phyloP scores from a whole-genome alignment of 1,140 invertebrate genomes.

The Cyclina sinensis region DNA sequence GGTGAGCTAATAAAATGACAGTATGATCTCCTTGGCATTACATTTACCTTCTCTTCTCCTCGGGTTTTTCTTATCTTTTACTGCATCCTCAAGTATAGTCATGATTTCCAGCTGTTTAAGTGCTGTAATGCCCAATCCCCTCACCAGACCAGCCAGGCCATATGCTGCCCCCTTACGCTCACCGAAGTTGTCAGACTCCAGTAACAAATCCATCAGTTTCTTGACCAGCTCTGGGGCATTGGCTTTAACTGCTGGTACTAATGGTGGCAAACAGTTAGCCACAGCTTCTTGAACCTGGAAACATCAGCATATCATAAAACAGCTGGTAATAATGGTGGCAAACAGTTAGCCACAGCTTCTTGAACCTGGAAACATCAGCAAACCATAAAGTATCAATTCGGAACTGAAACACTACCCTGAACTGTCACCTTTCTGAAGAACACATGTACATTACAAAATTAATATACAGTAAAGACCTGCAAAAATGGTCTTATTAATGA shows the following conservation, averaged over 20 bases:
- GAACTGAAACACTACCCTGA: too few relatives aligned
- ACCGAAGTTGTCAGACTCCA: constrained; percentile 98
- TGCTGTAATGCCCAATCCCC: constrained; percentile 98
- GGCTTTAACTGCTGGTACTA: constrained; percentile 96
- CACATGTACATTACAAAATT: too few relatives aligned
- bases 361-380: constrained; percentile 91
- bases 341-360: constrained; percentile 98
- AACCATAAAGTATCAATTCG: too few relatives aligned
- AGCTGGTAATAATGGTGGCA: constrained; percentile 96
- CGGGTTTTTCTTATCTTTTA: constrained; percentile 99
- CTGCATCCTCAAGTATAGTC: constrained; percentile 96
- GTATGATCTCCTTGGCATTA: too few relatives aligned
- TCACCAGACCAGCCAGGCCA: constrained; percentile 90
- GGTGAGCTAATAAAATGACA: too few relatives aligned
- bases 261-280: constrained; percentile 97
- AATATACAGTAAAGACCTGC: too few relatives aligned
- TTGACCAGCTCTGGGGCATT: constrained; percentile 96
- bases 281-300: constrained; percentile 98
- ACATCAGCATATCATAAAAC: constrained; percentile 87
- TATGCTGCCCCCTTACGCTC: constrained; percentile 91
- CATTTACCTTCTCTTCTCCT: constrained; percentile 94
- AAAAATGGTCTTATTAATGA: too few relatives aligned
- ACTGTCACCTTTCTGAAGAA: too few relatives aligned
- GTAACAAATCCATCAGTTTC: constrained; percentile 94
- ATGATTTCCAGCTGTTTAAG: constrained; percentile 98